A percentile compares a stretch with the other conserved stretches of the same genome.
Evolutionary conservation across 2,113 vertebrate genomes (phyloP).

Genomic region (Indri indri): DNA sequence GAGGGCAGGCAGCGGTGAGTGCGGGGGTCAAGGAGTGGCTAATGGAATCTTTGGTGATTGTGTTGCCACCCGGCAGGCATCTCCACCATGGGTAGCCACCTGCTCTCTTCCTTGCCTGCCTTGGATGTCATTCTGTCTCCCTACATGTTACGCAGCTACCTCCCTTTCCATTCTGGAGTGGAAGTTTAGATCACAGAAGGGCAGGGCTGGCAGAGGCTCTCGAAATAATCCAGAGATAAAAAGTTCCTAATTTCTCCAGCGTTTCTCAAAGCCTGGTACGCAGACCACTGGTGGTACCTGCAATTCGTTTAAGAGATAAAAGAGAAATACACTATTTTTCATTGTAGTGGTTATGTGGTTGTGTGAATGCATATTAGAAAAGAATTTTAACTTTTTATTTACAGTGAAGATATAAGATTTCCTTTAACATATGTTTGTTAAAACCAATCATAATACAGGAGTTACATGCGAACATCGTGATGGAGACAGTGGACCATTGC

Average conservation of each 20-base stretch:
- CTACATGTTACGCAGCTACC: background rate
- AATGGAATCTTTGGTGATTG: background rate
- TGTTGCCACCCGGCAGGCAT: too few species aligned
- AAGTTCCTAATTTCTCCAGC: background rate
- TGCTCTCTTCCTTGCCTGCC: too few species aligned
- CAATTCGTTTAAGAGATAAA: background rate
- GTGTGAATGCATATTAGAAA: background rate
- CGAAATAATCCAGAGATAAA: background rate
- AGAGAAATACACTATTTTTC: background rate
- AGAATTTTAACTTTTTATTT: background rate
- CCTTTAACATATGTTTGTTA: background rate
- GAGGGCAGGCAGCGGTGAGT: background rate
- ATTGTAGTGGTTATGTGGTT: background rate
- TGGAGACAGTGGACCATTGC: accelerated
- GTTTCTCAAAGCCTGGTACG: background rate
- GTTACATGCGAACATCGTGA: background rate
- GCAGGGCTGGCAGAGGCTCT: background rate
- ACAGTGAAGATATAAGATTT: background rate
- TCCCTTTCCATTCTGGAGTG: background rate
- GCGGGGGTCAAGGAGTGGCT: too few species aligned
- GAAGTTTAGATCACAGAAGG: background rate
- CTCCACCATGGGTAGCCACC: accelerated
- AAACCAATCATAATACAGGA: background rate
- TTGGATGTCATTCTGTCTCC: background rate
- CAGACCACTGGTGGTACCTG: background rate